phyloP scores from a whole-genome alignment of 2,888 invertebrate genomes.

The Blomia tropicalis region DNA sequence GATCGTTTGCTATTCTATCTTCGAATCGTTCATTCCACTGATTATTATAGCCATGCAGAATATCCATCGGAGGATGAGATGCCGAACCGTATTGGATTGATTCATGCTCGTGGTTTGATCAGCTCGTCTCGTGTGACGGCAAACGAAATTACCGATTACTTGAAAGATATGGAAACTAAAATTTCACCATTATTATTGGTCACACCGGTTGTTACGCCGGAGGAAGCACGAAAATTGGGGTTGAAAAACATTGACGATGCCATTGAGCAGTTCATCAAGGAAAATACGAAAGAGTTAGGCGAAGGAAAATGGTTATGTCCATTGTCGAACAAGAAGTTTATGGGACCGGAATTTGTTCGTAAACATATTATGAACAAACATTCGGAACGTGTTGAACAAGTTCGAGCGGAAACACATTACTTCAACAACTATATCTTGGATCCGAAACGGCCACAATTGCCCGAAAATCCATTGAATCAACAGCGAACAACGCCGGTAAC shows the following conservation, averaged over 20 bases:
- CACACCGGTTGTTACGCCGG: constrained; percentile 50
- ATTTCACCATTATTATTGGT: constrained; percentile 74
- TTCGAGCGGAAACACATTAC: constrained; percentile 86
- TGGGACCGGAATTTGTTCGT: constrained; percentile 91
- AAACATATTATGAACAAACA: constrained; percentile 98
- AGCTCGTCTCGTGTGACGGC: constrained; percentile 54
- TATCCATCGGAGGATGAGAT: constrained; percentile 99
- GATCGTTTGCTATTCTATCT: constrained; percentile 76
- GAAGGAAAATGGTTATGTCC: constrained; percentile 99
- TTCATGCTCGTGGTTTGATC: constrained; percentile 81
- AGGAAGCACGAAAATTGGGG: constrained; percentile 66
- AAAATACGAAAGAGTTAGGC: constrained; percentile 87
- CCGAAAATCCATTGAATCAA: constrained; percentile 58
- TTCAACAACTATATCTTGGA: constrained; percentile 91
- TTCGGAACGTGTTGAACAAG: constrained; percentile 87
- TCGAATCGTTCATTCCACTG: constrained; percentile 90
- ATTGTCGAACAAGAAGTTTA: constrained; percentile 94
- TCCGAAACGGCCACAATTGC: constrained; percentile 79
- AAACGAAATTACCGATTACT: constrained; percentile 39
- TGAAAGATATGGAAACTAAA: constrained; percentile 63
- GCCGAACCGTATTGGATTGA: constrained; percentile 96
- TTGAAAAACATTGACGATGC: constrained; percentile 57
- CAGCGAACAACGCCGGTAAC: constrained; percentile 26
- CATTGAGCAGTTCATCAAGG: constrained; percentile 83
- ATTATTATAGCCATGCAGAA: constrained; percentile 96